Percentiles rank a stretch among this genome's conserved stretches.
Evolutionary conservation across 2,888 invertebrate genomes (phyloP).

Genomic region (Heliconius sara): DNA sequence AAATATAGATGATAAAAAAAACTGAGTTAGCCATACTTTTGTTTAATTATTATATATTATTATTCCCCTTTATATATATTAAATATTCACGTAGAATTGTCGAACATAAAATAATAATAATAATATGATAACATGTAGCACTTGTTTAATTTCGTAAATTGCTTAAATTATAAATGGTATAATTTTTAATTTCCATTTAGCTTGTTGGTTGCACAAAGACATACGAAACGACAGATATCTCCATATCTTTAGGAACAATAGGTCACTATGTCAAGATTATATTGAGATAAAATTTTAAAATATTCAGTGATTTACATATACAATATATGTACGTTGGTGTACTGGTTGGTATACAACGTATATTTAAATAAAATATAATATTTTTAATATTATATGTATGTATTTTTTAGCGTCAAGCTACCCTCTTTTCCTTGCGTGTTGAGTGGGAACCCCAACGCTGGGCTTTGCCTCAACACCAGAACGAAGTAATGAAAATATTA

Average conservation of each 20-base stretch:
- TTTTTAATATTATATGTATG: neutral
- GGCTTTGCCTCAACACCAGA: too few species aligned
- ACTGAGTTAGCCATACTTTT: neutral
- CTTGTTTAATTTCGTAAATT: neutral
- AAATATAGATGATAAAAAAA: neutral
- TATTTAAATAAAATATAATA: neutral
- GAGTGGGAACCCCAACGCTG: too few species aligned
- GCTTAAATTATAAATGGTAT: neutral
- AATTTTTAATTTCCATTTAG: neutral
- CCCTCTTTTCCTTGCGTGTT: too few species aligned
- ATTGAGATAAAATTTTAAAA: slow-evolving; percentile 10
- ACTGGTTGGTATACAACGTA: neutral
- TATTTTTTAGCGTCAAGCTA: too few species aligned
- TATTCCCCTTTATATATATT: neutral
- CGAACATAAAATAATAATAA: neutral
- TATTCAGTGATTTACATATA: neutral
- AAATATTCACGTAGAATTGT: neutral
- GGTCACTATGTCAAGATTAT: slow-evolving; percentile 31
- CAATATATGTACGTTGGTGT: neutral
- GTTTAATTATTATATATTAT: neutral
- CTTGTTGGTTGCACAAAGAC: slow-evolving; percentile 14
- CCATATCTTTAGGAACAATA: slow-evolving; percentile 21
- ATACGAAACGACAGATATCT: neutral
- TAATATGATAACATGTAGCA: neutral
- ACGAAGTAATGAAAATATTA: too few species aligned